phyloP scores from a whole-genome alignment of 2,888 invertebrate species.

The Melinopterus prodromus region DNA sequence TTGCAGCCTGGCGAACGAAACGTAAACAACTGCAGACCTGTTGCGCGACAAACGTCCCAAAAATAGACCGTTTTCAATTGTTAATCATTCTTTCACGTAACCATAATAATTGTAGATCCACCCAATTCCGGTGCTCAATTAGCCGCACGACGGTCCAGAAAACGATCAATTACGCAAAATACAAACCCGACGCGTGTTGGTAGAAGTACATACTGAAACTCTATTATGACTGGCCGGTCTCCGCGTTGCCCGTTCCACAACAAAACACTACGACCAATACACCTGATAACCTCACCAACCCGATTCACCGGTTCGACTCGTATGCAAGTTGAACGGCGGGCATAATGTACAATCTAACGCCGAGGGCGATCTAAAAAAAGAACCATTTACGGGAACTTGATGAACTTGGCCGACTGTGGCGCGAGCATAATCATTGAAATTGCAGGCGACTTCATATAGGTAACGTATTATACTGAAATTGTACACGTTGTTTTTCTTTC shows the following conservation, averaged over 20 bases:
- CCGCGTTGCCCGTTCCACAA: not conserved
- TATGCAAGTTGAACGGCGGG: no score
- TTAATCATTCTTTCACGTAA: not conserved
- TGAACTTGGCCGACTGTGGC: not conserved
- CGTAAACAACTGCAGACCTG: not conserved
- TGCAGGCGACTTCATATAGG: not conserved
- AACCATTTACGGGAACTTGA: slow-evolving; percentile 4
- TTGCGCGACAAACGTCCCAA: slow-evolving; percentile 4
- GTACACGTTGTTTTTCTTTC: no score
- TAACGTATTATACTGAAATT: no score
- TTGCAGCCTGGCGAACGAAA: not conserved
- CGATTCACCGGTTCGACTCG: not conserved
- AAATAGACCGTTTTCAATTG: not conserved
- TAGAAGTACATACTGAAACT: not conserved
- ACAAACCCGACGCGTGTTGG: not conserved
- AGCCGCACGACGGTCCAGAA: not conserved
- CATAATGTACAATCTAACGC: not conserved
- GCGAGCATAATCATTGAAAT: not conserved
- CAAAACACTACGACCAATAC: not conserved
- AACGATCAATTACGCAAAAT: not conserved
- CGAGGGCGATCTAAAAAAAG: slow-evolving; percentile 4
- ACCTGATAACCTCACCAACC: not conserved
- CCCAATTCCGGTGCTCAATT: not conserved
- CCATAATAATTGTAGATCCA: slow-evolving; percentile 4
- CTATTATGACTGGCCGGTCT: not conserved